A percentile compares a stretch with the other conserved stretches of the same genome.
These are phyloP conservation scores for Formica exsecta DNA, from an alignment of 1,140 invertebrate genomes.

Conservation along the genomic window DNA sequence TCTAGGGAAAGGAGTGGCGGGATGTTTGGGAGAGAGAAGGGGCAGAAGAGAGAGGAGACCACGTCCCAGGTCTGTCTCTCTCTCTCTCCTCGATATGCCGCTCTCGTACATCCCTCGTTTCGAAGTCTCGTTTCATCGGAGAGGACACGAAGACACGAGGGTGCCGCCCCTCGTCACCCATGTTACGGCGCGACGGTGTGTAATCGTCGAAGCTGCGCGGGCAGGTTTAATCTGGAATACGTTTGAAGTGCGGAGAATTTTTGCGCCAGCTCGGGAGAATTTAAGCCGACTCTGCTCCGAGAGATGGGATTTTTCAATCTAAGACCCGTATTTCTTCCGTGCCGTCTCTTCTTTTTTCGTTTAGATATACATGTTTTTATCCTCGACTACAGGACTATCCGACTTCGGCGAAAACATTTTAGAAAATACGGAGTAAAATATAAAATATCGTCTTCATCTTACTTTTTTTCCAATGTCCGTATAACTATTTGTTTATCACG, in stretches of 20 bases:
- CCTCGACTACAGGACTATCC: neutral
- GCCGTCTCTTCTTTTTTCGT: conserved; percentile 20
- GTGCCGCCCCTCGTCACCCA: conserved; percentile 56
- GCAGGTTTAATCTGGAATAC: conserved; percentile 56
- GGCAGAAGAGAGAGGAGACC: neutral
- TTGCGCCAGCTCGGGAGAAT: conserved; percentile 20
- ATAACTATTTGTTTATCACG: neutral
- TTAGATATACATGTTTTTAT: neutral
- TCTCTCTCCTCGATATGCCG: neutral
- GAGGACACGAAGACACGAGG: conserved; percentile 52
- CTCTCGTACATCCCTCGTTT: neutral
- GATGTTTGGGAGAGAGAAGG: neutral
- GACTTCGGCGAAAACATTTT: neutral
- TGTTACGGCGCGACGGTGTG: conserved; percentile 54
- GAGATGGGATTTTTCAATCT: conserved; percentile 53
- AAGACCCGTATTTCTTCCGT: conserved; percentile 3
- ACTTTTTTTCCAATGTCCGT: neutral
- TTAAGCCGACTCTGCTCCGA: conserved; percentile 10
- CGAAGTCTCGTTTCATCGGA: conserved; percentile 16
- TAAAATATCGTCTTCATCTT: neutral
- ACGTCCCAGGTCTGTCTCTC: neutral
- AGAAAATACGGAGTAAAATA: neutral
- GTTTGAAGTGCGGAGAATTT: conserved; percentile 54
- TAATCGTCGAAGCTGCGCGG: conserved; percentile 54
- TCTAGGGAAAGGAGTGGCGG: neutral